Percentiles rank a stretch among this genome's conserved stretches.
Evolutionary conservation across 1,140 invertebrate genomes (phyloP).

Genomic region (Chionoecetes opilio): DNA sequence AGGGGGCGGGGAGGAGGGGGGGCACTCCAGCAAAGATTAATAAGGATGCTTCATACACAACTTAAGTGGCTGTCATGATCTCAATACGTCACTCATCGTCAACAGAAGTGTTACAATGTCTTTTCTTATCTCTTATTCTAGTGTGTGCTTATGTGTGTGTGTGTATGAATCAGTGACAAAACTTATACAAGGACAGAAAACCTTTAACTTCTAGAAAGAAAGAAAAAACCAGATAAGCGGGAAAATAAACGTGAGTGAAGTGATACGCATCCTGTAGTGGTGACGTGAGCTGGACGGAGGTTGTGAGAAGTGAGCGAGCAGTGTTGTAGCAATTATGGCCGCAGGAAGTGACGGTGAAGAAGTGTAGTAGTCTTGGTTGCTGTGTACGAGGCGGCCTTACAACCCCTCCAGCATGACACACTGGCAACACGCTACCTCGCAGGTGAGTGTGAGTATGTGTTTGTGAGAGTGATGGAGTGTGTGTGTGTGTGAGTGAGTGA

Average conservation of each 20-base stretch:
- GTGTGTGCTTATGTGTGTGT: background rate
- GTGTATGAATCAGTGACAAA: background rate
- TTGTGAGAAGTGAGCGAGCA: background rate
- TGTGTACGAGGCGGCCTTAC: background rate
- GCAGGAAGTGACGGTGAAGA: background rate
- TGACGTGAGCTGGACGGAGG: background rate
- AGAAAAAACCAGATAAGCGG: background rate
- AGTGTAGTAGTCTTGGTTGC: background rate
- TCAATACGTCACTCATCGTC: background rate
- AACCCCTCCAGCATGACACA: slow-evolving; percentile 40
- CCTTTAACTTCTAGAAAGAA: background rate
- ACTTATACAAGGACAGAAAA: background rate
- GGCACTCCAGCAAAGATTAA: background rate
- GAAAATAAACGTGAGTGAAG: background rate
- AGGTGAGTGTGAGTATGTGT: background rate
- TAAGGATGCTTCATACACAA: background rate
- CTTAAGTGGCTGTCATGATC: slow-evolving; percentile 12
- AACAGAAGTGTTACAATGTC: background rate
- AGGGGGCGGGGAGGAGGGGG: background rate
- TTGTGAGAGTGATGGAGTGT: too few species aligned
- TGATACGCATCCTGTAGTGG: background rate
- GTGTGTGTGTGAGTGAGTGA: background rate
- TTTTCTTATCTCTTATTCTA: background rate
- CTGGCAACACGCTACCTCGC: slow-evolving; percentile 31
- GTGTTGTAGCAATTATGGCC: background rate